Evolutionary conservation across 2,797 vertebrate genomes (phyloP), one percentile per base, ranked within the genome.

Genomic region (Notamacropus eugenii): DNA sequence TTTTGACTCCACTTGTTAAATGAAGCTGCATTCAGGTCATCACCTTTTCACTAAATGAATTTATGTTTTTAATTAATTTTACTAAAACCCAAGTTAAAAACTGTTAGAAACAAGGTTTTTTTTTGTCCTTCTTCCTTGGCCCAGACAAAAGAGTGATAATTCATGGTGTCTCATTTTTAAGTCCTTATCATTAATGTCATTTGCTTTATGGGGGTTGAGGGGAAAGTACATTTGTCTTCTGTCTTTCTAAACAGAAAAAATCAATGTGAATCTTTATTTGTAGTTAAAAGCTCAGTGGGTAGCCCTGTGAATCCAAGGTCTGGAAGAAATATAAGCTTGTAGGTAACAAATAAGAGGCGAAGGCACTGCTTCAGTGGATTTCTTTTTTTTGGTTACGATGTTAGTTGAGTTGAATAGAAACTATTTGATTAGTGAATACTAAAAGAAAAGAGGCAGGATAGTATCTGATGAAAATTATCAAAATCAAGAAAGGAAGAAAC

Each of bases 101-200:
- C 54, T 90, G 56, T 96, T 93, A 92, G 54, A 96, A 97, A 96
- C 92, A 98, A 98, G 92, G 67, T 28, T 13, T 31, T 40, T 13
- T 40, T 54, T 62, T 56, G 94, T 40, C 55, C 62, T 57, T n/a
- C 74, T 92, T 91, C 93, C 67, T 93, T 0, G 22, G 57, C 59
- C 92, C 93, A 58, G 55, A n/a, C 3, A 67, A 93, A 55, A 93
- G 58, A 93, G 74, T 54, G 93, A 74, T 90, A 62, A 92, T 57
- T 93, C 94, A 82, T 29, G 67, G 46, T 62, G 90, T 16, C 92
- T 96, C 46, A 55, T 57, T 82, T 92, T 92, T 90, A 91, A 94
- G 91, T 92, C 50, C 93, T 57, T 40, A 55, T 54, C 91, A 54
- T 90, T 54, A 56, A 6, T 9, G 55, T 92, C 91, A 93, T 96